Evolutionary conservation across 92 coral and sea anemone species (phyloP).

Genomic region (Actinernus sp.): DNA sequence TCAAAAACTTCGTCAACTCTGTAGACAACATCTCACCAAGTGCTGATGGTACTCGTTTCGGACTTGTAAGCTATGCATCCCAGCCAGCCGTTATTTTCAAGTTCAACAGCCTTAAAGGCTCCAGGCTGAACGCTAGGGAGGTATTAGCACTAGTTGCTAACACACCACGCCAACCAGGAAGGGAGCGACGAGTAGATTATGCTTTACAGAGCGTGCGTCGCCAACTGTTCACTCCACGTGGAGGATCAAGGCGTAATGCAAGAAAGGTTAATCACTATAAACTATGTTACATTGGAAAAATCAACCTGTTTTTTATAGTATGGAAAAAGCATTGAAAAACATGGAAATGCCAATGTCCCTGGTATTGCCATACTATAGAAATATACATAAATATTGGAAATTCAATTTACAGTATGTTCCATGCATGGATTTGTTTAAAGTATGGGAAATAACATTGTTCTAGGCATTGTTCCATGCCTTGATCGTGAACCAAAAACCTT

Average conservation of each 20-base stretch:
- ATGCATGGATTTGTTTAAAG: no score
- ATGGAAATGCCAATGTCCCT: no score
- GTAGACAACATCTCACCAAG: slow-evolving; percentile 36
- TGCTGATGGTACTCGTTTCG: slow-evolving; percentile 68
- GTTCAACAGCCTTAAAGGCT: slow-evolving; percentile 66
- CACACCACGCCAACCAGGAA: slow-evolving; percentile 60
- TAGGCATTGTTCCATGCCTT: no score
- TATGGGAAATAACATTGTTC: no score
- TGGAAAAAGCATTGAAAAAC: no score
- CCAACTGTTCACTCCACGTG: slow-evolving; percentile 55
- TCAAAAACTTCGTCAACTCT: slow-evolving; percentile 55
- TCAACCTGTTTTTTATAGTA: no score
- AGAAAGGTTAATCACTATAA: slow-evolving; percentile 45
- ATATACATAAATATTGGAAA: no score
- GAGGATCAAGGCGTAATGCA: slow-evolving; percentile 71
- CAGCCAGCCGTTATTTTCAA: slow-evolving; percentile 43
- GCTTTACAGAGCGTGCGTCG: slow-evolving; percentile 54
- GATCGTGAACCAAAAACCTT: no score
- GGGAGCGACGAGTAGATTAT: slow-evolving; percentile 48
- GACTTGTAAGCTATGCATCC: slow-evolving; percentile 72
- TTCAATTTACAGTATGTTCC: no score
- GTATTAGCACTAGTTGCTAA: slow-evolving; percentile 41
- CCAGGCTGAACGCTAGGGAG: slow-evolving; percentile 33
- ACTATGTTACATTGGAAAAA: no score
- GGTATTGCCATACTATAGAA: no score